phyloP scores from a whole-genome alignment of 2,797 vertebrate genomes.

The Acipenser ruthenus region DNA sequence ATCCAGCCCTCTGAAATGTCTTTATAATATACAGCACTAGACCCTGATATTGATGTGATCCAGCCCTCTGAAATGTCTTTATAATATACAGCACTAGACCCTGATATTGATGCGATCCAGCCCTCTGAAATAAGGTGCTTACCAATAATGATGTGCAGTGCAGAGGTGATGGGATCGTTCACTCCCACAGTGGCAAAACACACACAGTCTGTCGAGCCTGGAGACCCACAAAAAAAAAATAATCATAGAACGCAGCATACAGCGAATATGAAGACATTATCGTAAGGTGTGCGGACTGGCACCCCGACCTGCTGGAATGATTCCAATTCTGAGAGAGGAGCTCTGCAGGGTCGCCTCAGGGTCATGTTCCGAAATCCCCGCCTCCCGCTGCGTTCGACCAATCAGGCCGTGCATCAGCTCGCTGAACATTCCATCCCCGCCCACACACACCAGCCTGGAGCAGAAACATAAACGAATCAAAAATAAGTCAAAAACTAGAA shows the following conservation, averaged over 20 bases:
- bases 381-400: conserved; percentile 65
- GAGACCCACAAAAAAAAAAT: background rate
- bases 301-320: conserved; percentile 69
- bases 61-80: too few relatives aligned
- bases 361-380: conserved; percentile 58
- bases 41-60: too few relatives aligned
- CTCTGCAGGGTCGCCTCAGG: conserved; percentile 49
- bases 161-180: conserved; percentile 66
- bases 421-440: conserved; percentile 77
- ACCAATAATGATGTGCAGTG: conserved; percentile 73
- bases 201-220: conserved; percentile 72
- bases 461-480: conserved; percentile 22
- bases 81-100: too few relatives aligned
- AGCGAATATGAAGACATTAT: too few relatives aligned
- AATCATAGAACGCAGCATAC: too few relatives aligned
- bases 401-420: conserved; percentile 74
- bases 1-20: too few relatives aligned
- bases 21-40: too few relatives aligned
- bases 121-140: conserved; percentile 17
- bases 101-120: too few relatives aligned
- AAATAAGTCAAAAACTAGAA: background rate
- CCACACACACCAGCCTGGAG: conserved; percentile 71
- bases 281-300: background rate
- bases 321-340: conserved; percentile 70
- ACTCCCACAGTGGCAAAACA: conserved; percentile 70